These are phyloP conservation scores for Euspilapteryx auroguttella DNA, from an alignment of 2,888 invertebrate species.

Conservation along the genomic window DNA sequence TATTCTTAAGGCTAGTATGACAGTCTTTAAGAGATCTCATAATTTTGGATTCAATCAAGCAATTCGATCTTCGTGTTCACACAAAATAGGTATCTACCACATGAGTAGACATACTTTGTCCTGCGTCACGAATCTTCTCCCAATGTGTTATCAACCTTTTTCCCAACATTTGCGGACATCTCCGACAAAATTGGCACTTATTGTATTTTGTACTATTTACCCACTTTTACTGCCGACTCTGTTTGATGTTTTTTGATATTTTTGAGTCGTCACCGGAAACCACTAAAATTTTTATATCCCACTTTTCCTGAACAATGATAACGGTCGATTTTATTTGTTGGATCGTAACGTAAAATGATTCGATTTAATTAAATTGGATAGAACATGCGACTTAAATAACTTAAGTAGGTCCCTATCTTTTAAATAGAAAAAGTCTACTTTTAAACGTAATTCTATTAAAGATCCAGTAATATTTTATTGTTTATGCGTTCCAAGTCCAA, in stretches of 20 bases:
- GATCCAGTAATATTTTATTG: too few species aligned
- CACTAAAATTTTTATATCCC: slow-evolving; percentile 50
- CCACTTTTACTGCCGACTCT: slow-evolving; percentile 40
- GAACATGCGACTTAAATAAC: too few species aligned
- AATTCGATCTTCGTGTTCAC: too few species aligned
- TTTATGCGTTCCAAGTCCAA: too few species aligned
- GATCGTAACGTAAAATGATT: slow-evolving; percentile 32
- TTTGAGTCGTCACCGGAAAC: slow-evolving; percentile 52
- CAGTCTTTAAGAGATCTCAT: too few species aligned
- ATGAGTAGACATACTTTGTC: too few species aligned
- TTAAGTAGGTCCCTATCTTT: too few species aligned
- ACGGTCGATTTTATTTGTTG: slow-evolving; percentile 31
- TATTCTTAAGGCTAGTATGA: too few species aligned
- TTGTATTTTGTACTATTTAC: slow-evolving; percentile 62
- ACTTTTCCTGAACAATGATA: slow-evolving; percentile 47
- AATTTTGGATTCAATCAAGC: too few species aligned
- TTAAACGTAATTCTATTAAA: too few species aligned
- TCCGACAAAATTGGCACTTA: slow-evolving; percentile 50
- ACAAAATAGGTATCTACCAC: too few species aligned
- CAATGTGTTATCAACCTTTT: slow-evolving; percentile 15
- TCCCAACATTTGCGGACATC: slow-evolving; percentile 15
- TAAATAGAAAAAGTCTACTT: too few species aligned
- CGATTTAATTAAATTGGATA: slow-evolving; percentile 29
- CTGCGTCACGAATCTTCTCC: slow-evolving; percentile 1
- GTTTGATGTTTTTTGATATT: slow-evolving; percentile 49